phyloP scores from a whole-genome alignment of 2,888 invertebrate species.

The Eristalis intricaria region DNA sequence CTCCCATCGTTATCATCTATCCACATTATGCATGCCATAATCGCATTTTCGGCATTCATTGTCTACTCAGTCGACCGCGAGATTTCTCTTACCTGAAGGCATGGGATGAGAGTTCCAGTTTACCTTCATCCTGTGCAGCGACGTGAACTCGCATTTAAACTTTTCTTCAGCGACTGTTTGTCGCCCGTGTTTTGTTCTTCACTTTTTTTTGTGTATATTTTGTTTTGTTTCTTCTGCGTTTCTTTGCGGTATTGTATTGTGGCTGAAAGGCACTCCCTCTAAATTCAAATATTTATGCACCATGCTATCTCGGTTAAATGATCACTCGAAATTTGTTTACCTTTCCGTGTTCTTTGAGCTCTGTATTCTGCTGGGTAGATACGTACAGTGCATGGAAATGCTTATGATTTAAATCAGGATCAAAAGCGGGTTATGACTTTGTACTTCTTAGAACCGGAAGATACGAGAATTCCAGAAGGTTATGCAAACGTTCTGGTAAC shows the following conservation, averaged over 20 bases:
- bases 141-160: slow-evolving; percentile 50
- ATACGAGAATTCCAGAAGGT: slow-evolving; percentile 23
- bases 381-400: slow-evolving; percentile 12
- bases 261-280: slow-evolving; percentile 53
- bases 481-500: slow-evolving; percentile 11
- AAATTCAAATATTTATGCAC: slow-evolving; percentile 62
- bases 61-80: slow-evolving; percentile 14
- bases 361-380: slow-evolving; percentile 4
- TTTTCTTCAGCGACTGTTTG: slow-evolving; percentile 50
- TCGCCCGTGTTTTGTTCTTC: slow-evolving; percentile 35
- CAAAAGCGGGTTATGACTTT: slow-evolving; percentile 40
- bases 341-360: background rate
- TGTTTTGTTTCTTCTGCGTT: slow-evolving; percentile 8
- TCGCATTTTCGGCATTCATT: slow-evolving; percentile 50
- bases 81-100: slow-evolving; percentile 52
- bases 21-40: slow-evolving; percentile 46
- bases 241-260: slow-evolving; percentile 47
- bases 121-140: slow-evolving; percentile 49
- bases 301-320: slow-evolving; percentile 49
- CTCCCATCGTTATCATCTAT: slow-evolving; percentile 31
- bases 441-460: slow-evolving; percentile 48
- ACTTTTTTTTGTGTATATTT: slow-evolving; percentile 4
- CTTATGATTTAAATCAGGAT: slow-evolving; percentile 50
- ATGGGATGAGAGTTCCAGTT: slow-evolving; percentile 19
- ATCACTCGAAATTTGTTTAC: slow-evolving; percentile 53